Conservation (phyloP, 2,113 vertebrate genomes). For the Scalopus aquaticus region DNA sequence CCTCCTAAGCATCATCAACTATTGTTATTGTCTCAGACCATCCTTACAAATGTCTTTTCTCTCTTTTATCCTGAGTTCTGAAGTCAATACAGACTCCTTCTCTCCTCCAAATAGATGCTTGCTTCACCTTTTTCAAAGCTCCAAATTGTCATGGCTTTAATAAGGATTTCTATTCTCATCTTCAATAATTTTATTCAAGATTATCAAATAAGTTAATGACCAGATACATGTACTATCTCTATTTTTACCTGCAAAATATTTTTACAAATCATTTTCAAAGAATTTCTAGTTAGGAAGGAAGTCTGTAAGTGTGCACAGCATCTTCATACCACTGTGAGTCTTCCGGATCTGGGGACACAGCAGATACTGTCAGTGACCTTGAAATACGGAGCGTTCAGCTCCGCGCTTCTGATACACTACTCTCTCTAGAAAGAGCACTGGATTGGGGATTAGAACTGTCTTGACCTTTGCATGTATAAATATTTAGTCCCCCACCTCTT, state of each 20-base stretch:
- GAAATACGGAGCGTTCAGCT: not conserved
- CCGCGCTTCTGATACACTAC: not conserved
- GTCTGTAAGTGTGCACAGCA: rapidly evolving
- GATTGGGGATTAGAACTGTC: not conserved
- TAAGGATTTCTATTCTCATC: not conserved
- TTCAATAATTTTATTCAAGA: slow-evolving; percentile 32
- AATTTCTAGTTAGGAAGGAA: not conserved
- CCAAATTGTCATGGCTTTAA: not conserved
- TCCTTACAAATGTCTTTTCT: not conserved
- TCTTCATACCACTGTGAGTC: not conserved
- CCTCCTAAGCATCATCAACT: not conserved
- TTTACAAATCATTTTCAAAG: not conserved
- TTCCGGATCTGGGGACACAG: not conserved
- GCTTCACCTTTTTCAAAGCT: slow-evolving; percentile 52
- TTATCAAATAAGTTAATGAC: slow-evolving; percentile 38
- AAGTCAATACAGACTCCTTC: slow-evolving; percentile 22
- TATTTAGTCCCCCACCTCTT: not conserved
- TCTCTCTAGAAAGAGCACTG: not conserved
- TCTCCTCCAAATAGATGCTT: not conserved
- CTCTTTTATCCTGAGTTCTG: slow-evolving; percentile 19
- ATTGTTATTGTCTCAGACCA: not conserved
- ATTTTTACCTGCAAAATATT: slow-evolving; percentile 9
- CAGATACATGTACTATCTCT: slow-evolving; percentile 20
- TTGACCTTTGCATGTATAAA: not conserved
- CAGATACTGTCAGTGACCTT: not conserved